Evolutionary conservation across 2,888 invertebrate genomes (phyloP).

Genomic region (Idaea biselata): DNA sequence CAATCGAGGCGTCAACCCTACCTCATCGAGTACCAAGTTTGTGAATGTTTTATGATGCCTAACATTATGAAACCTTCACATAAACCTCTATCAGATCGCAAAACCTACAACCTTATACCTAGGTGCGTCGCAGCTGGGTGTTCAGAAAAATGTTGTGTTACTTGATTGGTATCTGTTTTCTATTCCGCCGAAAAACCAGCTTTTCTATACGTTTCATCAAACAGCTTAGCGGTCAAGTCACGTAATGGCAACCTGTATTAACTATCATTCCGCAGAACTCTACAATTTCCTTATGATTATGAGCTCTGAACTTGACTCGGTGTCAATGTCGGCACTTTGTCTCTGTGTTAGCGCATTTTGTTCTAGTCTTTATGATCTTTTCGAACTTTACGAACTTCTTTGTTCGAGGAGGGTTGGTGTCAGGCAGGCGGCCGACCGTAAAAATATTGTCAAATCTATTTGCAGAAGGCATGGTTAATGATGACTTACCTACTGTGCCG

Average conservation of each 20-base stretch:
- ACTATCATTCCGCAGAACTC: background rate
- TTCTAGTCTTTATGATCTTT: background rate
- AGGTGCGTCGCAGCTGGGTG: background rate
- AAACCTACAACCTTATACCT: too few species aligned
- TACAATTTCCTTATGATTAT: background rate
- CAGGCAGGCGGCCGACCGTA: too few species aligned
- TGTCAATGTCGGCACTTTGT: background rate
- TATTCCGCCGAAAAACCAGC: background rate
- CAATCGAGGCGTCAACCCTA: too few species aligned
- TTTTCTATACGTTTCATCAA: background rate
- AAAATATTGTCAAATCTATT: too few species aligned
- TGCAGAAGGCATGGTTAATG: too few species aligned
- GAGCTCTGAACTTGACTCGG: background rate
- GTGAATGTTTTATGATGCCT: too few species aligned
- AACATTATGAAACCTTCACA: too few species aligned
- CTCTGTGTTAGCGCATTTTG: background rate
- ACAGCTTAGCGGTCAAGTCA: background rate
- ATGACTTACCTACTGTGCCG: too few species aligned
- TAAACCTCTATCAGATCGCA: too few species aligned
- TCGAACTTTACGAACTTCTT: background rate
- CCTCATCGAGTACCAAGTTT: too few species aligned
- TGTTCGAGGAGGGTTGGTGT: too few species aligned
- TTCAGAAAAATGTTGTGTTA: background rate
- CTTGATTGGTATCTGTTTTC: background rate
- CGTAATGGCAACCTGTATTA: background rate